Evolutionary conservation across 2,888 invertebrate species (phyloP), one percentile per base, ranked within the genome.

Genomic region (Catocala fraxini): DNA sequence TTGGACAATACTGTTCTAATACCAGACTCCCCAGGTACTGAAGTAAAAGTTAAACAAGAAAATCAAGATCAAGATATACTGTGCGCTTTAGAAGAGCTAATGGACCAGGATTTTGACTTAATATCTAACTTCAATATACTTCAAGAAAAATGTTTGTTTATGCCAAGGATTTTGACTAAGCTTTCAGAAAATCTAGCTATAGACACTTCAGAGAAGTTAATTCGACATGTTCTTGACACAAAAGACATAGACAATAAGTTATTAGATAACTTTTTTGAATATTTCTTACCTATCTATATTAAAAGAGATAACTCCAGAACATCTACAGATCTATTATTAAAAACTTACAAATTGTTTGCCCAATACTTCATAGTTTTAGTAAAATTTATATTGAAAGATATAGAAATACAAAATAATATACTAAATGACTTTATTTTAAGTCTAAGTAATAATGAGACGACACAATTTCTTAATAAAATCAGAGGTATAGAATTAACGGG

Each of bases 251-350:
- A 84, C 15, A 59, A 15, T 0, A n/a, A 57, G 0, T 85, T 88
- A 70, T 15, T 87, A 9, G 49, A 59, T 5, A 48, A 46, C 12
- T 86, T 84, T 62, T 84, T 69, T 56, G 58, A 65, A 56, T 42
- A 66, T 52, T 89, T 90, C 41, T n/a, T 90, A 1, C 84, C 84
- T 0, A 41, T 45, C 0, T 85, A 75, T 12, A 63, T 92, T 0
- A 88, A 84, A 71, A 72, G 75, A 0, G 79, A 88, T 9, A 79
- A 85, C 3, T 82, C 81, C 0, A 70, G 85, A 25, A 53, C 77
- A 11, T 81, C 82, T 1, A 69, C 87, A 6, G 88, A 92, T 67
- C 59, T 91, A 35, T 61, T 93, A 1, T 33, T 85, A 0, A 84
- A 81, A 78, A 82, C 77, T 0, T 71, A 72, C 11, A 81, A 77